Conservation (phyloP, 2,888 invertebrate genomes). For the Nowickia ferox region DNA sequence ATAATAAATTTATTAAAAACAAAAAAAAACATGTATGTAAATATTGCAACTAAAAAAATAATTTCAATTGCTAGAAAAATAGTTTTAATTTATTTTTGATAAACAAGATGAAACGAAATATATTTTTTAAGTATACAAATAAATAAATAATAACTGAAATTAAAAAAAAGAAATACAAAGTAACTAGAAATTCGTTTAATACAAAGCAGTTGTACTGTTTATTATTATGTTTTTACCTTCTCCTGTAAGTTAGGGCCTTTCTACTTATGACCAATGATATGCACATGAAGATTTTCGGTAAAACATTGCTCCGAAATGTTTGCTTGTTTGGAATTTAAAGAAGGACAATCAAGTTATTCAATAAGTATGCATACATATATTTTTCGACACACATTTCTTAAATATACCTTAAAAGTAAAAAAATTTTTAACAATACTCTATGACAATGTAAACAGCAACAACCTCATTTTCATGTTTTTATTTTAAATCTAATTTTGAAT, state of each 20-base stretch:
- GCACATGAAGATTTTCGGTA: not conserved
- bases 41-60: conserved; percentile 58
- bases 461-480: conserved; percentile 41
- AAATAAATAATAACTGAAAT: conserved; percentile 22
- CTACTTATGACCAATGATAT: no score
- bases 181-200: no score
- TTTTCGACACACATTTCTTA: conserved; percentile 29
- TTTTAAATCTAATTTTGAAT: conserved; percentile 46
- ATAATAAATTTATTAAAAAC: conserved; percentile 56
- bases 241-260: no score
- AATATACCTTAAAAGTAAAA: conserved; percentile 33
- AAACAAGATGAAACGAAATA: conserved; percentile 56
- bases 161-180: not conserved
- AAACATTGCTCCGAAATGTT: not conserved
- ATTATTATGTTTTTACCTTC: no score
- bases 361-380: conserved; percentile 16
- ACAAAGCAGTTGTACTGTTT: no score
- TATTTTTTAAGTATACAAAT: conserved; percentile 33
- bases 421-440: conserved; percentile 38
- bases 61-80: conserved; percentile 55
- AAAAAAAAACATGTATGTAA: conserved; percentile 50
- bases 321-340: not conserved
- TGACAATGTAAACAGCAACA: conserved; percentile 50
- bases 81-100: conserved; percentile 68
- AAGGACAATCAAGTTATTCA: not conserved